Evolutionary conservation across 2,888 invertebrate genomes (phyloP).

Genomic region (Terebella lapidaria): DNA sequence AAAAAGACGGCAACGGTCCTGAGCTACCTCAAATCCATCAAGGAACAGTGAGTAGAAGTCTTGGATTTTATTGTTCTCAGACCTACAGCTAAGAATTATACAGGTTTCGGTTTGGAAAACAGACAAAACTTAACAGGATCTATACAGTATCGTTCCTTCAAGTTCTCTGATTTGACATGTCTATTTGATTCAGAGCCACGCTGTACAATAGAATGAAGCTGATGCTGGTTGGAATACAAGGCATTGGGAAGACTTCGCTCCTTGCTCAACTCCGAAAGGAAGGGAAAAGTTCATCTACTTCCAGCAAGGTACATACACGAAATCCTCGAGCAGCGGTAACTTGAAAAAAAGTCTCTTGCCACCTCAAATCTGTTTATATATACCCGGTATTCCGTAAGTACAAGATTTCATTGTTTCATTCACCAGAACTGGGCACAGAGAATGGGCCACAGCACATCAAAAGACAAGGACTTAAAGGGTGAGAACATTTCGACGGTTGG

Average conservation of each 20-base stretch:
- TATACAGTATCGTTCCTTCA: too few relatives aligned
- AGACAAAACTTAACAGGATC: too few relatives aligned
- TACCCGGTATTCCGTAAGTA: too few relatives aligned
- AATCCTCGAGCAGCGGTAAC: too few relatives aligned
- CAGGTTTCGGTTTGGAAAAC: too few relatives aligned
- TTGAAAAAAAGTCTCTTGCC: too few relatives aligned
- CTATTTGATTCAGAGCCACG: constrained; percentile 63
- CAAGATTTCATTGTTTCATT: too few relatives aligned
- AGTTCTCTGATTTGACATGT: too few relatives aligned
- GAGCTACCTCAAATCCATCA: constrained; percentile 76
- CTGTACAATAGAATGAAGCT: constrained; percentile 93
- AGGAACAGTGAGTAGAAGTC: constrained; percentile 55
- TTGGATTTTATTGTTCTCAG: not conserved
- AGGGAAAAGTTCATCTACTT: constrained; percentile 57
- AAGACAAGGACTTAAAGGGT: constrained; percentile 52
- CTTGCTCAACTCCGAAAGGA: constrained; percentile 83
- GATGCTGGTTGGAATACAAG: constrained; percentile 80
- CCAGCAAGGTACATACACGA: not conserved
- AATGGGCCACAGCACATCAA: constrained; percentile 20
- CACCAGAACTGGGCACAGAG: constrained; percentile 25
- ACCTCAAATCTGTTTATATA: too few relatives aligned
- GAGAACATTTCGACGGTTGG: constrained; percentile 91
- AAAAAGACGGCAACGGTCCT: constrained; percentile 92
- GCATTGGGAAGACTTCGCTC: constrained; percentile 82
- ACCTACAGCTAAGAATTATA: not conserved